These are phyloP conservation scores for Macrobrachium nipponense DNA, from an alignment of 1,140 invertebrate species.

Conservation along the genomic window DNA sequence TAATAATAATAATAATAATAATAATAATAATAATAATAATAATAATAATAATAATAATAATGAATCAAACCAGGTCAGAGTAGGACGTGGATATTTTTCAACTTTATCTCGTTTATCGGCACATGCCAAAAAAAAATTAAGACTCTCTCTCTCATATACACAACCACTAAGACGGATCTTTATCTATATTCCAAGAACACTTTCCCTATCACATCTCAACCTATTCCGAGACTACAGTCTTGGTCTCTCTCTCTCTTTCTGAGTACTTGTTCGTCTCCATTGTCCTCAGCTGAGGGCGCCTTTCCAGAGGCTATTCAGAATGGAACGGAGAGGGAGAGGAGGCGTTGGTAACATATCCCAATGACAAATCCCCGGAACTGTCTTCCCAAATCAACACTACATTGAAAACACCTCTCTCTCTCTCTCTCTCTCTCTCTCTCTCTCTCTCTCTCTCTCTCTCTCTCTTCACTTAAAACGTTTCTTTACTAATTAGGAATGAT, in stretches of 20 bases:
- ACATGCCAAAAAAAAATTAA: too few relatives aligned
- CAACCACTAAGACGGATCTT: neutral
- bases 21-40: constrained; percentile 16
- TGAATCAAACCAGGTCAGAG: neutral
- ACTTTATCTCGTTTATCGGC: too few relatives aligned
- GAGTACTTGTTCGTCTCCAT: neutral
- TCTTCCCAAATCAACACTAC: too few relatives aligned
- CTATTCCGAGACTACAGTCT: constrained; percentile 1
- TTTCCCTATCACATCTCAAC: too few relatives aligned
- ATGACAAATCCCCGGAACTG: too few relatives aligned
- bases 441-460: constrained; percentile 28
- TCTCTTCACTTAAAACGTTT: neutral
- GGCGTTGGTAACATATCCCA: too few relatives aligned
- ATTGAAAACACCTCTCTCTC: neutral
- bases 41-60: constrained; percentile 13
- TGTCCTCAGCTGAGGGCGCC: neutral
- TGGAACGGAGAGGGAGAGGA: neutral
- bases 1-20: constrained; percentile 4
- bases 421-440: constrained; percentile 31
- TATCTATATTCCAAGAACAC: too few relatives aligned
- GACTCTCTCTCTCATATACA: neutral
- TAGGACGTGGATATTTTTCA: too few relatives aligned
- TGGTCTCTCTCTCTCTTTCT: constrained; percentile 3
- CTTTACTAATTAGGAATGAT: too few relatives aligned
- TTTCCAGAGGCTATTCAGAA: too few relatives aligned